Percentiles rank a stretch among this genome's conserved stretches.
Conservation (phyloP, 2,113 vertebrate genomes). For the Coreoperca whiteheadi region DNA sequence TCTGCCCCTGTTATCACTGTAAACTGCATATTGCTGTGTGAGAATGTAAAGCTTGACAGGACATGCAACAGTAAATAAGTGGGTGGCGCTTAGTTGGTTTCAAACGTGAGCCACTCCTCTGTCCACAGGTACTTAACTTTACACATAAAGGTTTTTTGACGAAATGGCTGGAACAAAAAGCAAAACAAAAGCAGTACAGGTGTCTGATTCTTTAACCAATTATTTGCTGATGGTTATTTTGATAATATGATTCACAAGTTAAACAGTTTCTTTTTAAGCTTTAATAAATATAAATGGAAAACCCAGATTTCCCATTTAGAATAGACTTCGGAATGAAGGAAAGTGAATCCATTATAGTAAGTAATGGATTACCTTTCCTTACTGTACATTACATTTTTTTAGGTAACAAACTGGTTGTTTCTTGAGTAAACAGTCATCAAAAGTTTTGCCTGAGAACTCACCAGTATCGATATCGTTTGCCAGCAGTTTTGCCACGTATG, state of each 20-base stretch:
- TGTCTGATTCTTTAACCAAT: neutral
- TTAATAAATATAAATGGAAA: neutral
- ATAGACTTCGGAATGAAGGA: no score
- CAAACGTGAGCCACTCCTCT: no score
- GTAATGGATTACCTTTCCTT: neutral
- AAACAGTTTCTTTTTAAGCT: neutral
- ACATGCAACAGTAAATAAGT: neutral
- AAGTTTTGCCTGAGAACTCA: constrained; percentile 69
- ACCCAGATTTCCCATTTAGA: neutral
- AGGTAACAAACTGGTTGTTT: neutral
- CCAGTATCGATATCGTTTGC: constrained; percentile 91
- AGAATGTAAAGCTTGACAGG: no score
- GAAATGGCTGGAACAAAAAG: no score
- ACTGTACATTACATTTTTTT: neutral
- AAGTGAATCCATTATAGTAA: neutral
- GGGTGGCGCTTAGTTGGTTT: neutral
- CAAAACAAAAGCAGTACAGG: neutral
- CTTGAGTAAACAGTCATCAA: neutral
- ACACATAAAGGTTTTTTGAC: no score
- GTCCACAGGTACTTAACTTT: no score
- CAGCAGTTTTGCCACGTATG: constrained; percentile 90
- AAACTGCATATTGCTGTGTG: neutral
- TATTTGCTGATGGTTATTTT: neutral
- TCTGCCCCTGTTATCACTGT: neutral
- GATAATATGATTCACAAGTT: neutral